Evolutionary conservation across 2,113 vertebrate species (phyloP), one percentile per base, ranked within the genome.

Genomic region (Recurvirostra avosetta): DNA sequence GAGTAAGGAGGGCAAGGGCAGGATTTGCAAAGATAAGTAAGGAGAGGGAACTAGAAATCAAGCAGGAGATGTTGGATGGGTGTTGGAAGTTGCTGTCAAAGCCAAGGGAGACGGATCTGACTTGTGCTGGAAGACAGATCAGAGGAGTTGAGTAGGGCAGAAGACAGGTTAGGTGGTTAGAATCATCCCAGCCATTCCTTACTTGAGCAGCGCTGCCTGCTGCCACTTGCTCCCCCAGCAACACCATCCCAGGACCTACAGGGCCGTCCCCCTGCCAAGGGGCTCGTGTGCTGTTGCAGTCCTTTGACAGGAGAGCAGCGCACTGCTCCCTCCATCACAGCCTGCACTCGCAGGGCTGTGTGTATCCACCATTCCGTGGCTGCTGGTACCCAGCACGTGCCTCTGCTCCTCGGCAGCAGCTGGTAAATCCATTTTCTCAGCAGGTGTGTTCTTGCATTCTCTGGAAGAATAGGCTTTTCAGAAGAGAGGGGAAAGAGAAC

Each of bases 361-460:
- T 7, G 8, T 4, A 4, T 20, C 52, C 9, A 3, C 43, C 2
- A 0, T 34, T 58, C 49, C 2, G 15, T 5, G 32, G 47, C 32
- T 56, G 74, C 82, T 70, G 68, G 62, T 53, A 19, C 76, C 78
- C 77, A 74, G 87, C 77, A 58, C 0, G 0, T 61, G 43, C 38
- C 52, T n/a, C 77, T 83, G 85, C 82, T 79, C 82, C 47, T 2
- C 12, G 52, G 30, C 72, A 75, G 73, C 89, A 92, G 87, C 94
- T 97, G 85, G 59, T 58, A 83, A 72, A 74, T 71, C 50, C 59
- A 21, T 84, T 92, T 83, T 32, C 75, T 92, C 82, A 86, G 96
- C 93, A 96, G 88, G 82, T 92, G 72, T 43, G 50, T 63, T 80
- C 68, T 58, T 83, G 59, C 75, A 49, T 67, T 94, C 38, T 8